Evolutionary conservation across 35 echinoderm and acorn worm genomes (phyloP).

Genomic region (Apostichopus californicus): DNA sequence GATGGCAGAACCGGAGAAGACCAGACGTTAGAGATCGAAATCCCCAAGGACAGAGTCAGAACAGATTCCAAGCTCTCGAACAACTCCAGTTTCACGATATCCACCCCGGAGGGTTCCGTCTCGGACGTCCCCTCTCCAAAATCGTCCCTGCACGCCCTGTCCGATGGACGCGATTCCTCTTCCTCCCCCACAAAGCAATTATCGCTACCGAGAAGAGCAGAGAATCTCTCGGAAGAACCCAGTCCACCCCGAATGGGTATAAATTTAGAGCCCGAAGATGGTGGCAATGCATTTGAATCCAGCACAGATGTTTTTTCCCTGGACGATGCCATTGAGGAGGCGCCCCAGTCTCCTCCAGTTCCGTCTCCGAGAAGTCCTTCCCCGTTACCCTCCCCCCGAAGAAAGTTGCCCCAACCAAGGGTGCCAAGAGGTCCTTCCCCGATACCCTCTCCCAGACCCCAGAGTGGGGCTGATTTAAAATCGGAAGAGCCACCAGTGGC

Average conservation of each 20-base stretch:
- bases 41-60: background rate
- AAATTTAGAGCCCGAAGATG: conserved; percentile 38
- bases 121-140: conserved; percentile 60
- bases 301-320: background rate
- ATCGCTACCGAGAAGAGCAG: background rate
- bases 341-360: background rate
- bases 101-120: conserved; percentile 72
- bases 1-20: background rate
- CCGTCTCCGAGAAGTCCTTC: background rate
- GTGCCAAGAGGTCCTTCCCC: background rate
- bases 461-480: background rate
- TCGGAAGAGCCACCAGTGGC: background rate
- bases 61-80: conserved; percentile 37
- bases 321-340: background rate
- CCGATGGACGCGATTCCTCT: conserved; percentile 16
- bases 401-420: conserved; percentile 1
- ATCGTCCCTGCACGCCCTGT: conserved; percentile 42
- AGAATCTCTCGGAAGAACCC: background rate
- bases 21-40: background rate
- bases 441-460: background rate
- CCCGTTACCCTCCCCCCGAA: conserved; percentile 9
- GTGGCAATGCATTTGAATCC: conserved; percentile 12
- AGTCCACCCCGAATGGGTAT: background rate
- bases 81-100: conserved; percentile 82
- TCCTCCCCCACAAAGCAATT: conserved; percentile 22